phyloP scores from a whole-genome alignment of 2,888 invertebrate genomes.

The Charanyca ferruginea region DNA sequence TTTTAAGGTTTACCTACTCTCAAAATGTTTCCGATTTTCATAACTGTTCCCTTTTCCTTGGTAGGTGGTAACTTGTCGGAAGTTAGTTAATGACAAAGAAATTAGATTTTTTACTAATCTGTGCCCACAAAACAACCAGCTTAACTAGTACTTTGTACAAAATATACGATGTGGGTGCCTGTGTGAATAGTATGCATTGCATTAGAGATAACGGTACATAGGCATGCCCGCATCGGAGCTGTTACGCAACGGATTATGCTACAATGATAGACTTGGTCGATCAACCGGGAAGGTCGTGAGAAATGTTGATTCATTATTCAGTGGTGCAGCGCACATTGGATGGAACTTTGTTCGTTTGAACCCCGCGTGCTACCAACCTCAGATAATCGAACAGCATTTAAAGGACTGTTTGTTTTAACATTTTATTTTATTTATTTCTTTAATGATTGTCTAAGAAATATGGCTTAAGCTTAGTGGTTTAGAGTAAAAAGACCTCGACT shows the following conservation, averaged over 20 bases:
- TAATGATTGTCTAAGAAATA: no score
- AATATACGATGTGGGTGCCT: slow-evolving; percentile 56
- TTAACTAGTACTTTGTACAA: slow-evolving; percentile 47
- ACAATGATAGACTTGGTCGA: slow-evolving; percentile 67
- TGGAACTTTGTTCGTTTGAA: slow-evolving; percentile 30
- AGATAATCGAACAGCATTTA: not conserved
- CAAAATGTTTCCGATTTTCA: not conserved
- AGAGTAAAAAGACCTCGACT: no score
- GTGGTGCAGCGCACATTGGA: slow-evolving; percentile 45
- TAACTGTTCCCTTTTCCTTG: not conserved
- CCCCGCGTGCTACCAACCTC: slow-evolving; percentile 17
- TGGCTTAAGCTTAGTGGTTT: no score
- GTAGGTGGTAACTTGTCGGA: not conserved
- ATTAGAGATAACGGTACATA: slow-evolving; percentile 69
- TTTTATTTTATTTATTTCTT: no score
- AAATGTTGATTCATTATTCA: slow-evolving; percentile 63
- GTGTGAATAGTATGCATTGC: slow-evolving; percentile 62
- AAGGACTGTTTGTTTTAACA: not conserved
- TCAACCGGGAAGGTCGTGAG: slow-evolving; percentile 74
- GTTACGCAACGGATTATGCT: slow-evolving; percentile 66
- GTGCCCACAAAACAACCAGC: slow-evolving; percentile 33
- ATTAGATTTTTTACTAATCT: slow-evolving; percentile 25
- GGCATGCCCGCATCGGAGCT: slow-evolving; percentile 59
- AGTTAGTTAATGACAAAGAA: slow-evolving; percentile 17
- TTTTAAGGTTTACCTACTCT: not conserved